A percentile compares a stretch with the other conserved stretches of the same genome.
Evolutionary conservation across 35 echinoderm and acorn worm species (phyloP).

Genomic region (Acanthaster planci): DNA sequence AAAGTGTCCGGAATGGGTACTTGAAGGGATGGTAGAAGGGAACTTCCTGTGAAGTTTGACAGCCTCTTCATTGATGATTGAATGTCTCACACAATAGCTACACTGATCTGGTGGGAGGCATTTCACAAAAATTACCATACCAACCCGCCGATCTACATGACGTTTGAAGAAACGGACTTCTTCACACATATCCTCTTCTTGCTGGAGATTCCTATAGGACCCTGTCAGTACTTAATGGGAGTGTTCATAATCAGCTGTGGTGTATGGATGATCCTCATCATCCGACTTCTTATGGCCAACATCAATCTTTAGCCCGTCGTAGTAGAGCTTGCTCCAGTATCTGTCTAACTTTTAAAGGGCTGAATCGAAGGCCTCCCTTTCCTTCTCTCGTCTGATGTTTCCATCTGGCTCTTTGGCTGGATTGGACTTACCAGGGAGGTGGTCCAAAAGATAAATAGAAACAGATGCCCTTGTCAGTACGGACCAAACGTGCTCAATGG

Average conservation of each 20-base stretch:
- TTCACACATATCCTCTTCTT: background rate
- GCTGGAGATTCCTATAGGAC: background rate
- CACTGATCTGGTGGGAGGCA: background rate
- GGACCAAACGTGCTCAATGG: slow-evolving; percentile 26
- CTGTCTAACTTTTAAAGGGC: background rate
- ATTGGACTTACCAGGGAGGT: no score
- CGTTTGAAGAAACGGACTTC: background rate
- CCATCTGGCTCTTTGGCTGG: no score
- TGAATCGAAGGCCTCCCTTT: background rate
- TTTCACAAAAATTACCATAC: background rate
- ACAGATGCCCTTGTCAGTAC: no score
- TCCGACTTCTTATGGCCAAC: background rate
- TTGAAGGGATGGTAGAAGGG: no score
- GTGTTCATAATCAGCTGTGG: background rate
- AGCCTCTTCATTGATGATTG: no score
- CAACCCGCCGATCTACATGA: background rate
- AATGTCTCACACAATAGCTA: no score
- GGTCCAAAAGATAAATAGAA: no score
- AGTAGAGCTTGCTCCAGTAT: background rate
- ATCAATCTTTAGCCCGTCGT: background rate
- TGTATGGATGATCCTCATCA: background rate
- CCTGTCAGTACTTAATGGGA: background rate
- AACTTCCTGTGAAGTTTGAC: no score
- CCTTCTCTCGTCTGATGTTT: background rate
- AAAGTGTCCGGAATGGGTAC: no score